Conservation (phyloP, 2,797 vertebrate genomes). For the Merluccius polli region DNA sequence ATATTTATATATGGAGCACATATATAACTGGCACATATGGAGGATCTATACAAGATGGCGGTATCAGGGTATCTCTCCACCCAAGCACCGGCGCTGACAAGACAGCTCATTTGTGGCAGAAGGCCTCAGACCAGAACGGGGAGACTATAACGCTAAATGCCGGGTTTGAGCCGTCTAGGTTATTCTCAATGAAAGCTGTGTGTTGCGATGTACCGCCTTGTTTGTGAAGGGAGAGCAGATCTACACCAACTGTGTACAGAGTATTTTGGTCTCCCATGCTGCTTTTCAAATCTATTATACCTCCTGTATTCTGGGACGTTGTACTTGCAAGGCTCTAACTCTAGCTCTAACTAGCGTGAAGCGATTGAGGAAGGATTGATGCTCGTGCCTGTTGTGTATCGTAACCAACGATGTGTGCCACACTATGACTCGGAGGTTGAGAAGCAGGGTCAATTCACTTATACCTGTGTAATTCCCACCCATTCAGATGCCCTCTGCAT, state of each 20-base stretch:
- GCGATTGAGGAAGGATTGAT: constrained; percentile 2
- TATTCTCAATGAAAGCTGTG: too few species aligned
- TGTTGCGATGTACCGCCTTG: neutral
- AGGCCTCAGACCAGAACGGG: neutral
- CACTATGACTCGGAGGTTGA: constrained; percentile 12
- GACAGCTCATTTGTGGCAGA: constrained; percentile 27
- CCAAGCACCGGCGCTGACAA: constrained; percentile 26
- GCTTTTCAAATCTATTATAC: neutral
- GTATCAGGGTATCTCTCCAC: constrained; percentile 9
- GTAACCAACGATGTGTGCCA: constrained; percentile 10
- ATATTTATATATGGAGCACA: too few species aligned
- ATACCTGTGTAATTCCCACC: neutral
- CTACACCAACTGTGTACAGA: too few species aligned
- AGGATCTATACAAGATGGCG: constrained; percentile 30
- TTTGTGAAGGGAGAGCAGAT: neutral
- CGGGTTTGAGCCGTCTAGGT: too few species aligned
- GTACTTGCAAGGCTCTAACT: neutral
- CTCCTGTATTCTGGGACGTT: neutral
- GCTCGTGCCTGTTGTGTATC: constrained; percentile 28
- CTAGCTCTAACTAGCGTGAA: neutral
- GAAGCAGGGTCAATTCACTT: neutral
- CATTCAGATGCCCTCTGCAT: neutral
- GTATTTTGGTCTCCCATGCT: neutral
- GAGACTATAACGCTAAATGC: neutral
- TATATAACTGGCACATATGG: constrained; percentile 25